phyloP scores from a whole-genome alignment of 35 echinoderm and acorn worm genomes.

The Holothuria glaberrima region DNA sequence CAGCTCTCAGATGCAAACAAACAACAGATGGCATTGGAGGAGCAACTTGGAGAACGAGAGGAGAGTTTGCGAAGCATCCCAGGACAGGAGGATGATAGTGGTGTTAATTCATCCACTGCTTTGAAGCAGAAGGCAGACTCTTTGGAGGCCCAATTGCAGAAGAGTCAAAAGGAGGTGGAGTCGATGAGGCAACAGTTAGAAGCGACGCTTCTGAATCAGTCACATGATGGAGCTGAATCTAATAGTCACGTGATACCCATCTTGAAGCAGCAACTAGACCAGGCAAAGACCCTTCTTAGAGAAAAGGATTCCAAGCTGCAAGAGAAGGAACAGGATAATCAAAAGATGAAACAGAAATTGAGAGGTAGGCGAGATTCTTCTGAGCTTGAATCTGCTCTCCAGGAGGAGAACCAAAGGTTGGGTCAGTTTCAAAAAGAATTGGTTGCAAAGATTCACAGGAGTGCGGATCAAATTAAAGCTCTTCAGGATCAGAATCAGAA shows the following conservation, averaged over 20 bases:
- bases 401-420: constrained; percentile 56
- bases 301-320: constrained; percentile 81
- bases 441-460: neutral
- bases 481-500: constrained; percentile 7
- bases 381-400: constrained; percentile 52
- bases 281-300: constrained; percentile 89
- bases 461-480: neutral
- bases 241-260: constrained; percentile 85
- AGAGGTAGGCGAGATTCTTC: constrained; percentile 10
- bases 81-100: constrained; percentile 79
- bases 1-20: constrained; percentile 52
- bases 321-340: constrained; percentile 52
- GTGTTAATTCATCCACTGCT: constrained; percentile 12
- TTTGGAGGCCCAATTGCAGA: constrained; percentile 62
- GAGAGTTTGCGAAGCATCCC: constrained; percentile 86
- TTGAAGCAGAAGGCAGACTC: constrained; percentile 60
- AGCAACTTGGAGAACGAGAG: constrained; percentile 55
- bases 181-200: constrained; percentile 82
- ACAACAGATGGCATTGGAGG: constrained; percentile 55
- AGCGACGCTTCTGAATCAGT: constrained; percentile 72
- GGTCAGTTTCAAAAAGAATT: constrained; percentile 28
- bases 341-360: constrained; percentile 41
- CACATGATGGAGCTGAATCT: constrained; percentile 59
- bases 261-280: constrained; percentile 95
- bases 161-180: constrained; percentile 59